Base-by-base conservation (phyloP, 2,797 vertebrate genomes). In the Pteronotus mesoamericanus region DNA sequence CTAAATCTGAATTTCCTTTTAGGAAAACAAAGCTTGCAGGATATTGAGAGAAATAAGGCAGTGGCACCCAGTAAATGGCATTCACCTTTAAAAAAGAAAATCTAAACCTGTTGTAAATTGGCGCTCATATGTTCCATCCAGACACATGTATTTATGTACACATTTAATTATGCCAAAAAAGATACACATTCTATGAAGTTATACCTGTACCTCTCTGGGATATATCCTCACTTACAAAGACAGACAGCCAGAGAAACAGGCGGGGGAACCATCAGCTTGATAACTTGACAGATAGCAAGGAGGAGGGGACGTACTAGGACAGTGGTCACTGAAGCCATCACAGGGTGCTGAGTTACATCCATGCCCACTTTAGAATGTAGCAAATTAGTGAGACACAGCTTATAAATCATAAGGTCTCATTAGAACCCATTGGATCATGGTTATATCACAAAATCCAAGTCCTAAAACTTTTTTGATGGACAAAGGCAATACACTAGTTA, bases 1-100 rank as follows among this genome's bases (percentile, higher is more conserved):
- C 86, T 77, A 89, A 92, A 83, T 86, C 7, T 77, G 59, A 77
- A 77, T 59, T 64, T 80, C 59, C 29, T 86, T 86, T 94, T 88
- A 29, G 11, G 77, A 78, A 95, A 93, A 69, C 39, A 86, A 69
- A 84, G 61, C 34, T 61, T 89, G 46, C 11, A 74, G 46, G 39
- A 37, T 88, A 48, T 2, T 37, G 6, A 86, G 46, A 83, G 32
- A 95, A 91, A 44, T 68, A 42, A 66, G 74, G 39, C 10, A 46
- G 69, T 42, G 34, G 46, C 42, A 82, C 39, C 87, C 29, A 39
- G 92, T 71, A 74, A 84, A 94, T 26, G 34, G 37, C 80, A 89
- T 48, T 75, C 72, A 66, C 51, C 61, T 34, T 29, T n/a, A n/a
- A 48, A 86, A 85, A 53, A 51, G 78, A n/a, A 59, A 39, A 42